Percentiles rank a stretch among this genome's conserved stretches.
Evolutionary conservation across 2,113 vertebrate genomes (phyloP).

Genomic region (Okapia johnstoni): DNA sequence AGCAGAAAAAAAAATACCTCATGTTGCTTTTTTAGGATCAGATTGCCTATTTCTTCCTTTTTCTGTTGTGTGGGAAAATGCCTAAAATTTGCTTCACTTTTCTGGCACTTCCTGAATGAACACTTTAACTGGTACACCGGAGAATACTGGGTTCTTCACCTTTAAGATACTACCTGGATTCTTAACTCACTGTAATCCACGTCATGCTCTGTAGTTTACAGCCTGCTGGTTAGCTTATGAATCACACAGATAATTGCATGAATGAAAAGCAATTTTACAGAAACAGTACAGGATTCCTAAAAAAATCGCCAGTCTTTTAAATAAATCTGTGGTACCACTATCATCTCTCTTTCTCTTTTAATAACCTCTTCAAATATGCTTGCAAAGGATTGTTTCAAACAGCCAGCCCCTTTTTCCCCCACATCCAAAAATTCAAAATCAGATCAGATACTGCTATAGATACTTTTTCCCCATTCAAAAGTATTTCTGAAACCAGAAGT

Average conservation of each 20-base stretch:
- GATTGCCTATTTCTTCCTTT: not conserved
- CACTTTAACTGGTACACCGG: not conserved
- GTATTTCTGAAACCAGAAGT: not conserved
- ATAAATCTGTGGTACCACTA: not conserved
- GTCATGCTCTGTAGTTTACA: not conserved
- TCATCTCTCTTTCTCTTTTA: not conserved
- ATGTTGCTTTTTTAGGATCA: not conserved
- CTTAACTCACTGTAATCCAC: not conserved
- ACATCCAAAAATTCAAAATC: not conserved
- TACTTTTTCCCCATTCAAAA: not conserved
- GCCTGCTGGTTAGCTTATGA: not conserved
- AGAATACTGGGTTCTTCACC: not conserved
- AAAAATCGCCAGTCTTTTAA: not conserved
- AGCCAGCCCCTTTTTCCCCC: not conserved
- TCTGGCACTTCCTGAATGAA: conserved; percentile 12
- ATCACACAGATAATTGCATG: not conserved
- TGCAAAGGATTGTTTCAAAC: not conserved
- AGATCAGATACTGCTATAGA: not conserved
- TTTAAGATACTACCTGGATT: not conserved
- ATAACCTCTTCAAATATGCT: not conserved
- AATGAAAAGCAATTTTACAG: conserved; percentile 37
- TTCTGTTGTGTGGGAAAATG: not conserved
- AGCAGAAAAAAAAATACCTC: not conserved
- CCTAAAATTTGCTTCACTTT: not conserved
- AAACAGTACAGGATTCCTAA: not conserved